phyloP scores from a whole-genome alignment of 1,140 invertebrate species.

The Phocides pigmalion region DNA sequence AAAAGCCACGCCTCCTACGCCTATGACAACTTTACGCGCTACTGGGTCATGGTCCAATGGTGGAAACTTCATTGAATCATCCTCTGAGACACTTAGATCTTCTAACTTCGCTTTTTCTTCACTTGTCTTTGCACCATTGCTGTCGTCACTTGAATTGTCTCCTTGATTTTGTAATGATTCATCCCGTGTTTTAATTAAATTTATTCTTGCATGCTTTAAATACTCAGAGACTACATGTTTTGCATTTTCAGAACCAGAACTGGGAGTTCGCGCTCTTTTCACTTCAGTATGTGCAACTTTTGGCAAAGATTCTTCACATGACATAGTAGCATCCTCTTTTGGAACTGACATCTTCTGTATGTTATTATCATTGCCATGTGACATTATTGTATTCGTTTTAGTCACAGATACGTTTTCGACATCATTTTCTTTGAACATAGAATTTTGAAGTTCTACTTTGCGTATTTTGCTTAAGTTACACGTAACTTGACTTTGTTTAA shows the following conservation, averaged over 20 bases:
- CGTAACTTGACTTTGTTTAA: constrained; percentile 87
- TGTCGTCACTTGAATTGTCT: constrained; percentile 64
- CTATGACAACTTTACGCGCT: constrained; percentile 81
- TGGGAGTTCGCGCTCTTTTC: constrained; percentile 51
- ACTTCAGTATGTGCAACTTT: constrained; percentile 39
- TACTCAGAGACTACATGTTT: constrained; percentile 86
- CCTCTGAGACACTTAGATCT: constrained; percentile 51
- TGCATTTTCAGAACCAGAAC: constrained; percentile 79
- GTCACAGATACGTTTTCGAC: constrained; percentile 22
- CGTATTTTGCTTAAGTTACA: constrained; percentile 62
- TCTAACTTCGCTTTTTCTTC: constrained; percentile 62
- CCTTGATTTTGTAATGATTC: constrained; percentile 54
- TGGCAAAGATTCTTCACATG: constrained; percentile 29
- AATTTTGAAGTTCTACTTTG: constrained; percentile 65
- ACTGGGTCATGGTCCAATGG: constrained; percentile 69
- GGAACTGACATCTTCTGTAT: constrained; percentile 13
- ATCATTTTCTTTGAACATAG: constrained; percentile 43
- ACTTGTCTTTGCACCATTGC: constrained; percentile 52
- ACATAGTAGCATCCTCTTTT: constrained; percentile 45
- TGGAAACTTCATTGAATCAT: constrained; percentile 57
- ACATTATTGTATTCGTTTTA: constrained; percentile 36
- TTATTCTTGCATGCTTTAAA: constrained; percentile 85
- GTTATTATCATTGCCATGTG: constrained; percentile 37
- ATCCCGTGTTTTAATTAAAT: constrained; percentile 79
- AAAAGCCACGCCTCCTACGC: constrained; percentile 79